A percentile compares a stretch with the other conserved stretches of the same genome.
Evolutionary conservation across 2,797 vertebrate species (phyloP).

Genomic region (Peromyscus attwateri): DNA sequence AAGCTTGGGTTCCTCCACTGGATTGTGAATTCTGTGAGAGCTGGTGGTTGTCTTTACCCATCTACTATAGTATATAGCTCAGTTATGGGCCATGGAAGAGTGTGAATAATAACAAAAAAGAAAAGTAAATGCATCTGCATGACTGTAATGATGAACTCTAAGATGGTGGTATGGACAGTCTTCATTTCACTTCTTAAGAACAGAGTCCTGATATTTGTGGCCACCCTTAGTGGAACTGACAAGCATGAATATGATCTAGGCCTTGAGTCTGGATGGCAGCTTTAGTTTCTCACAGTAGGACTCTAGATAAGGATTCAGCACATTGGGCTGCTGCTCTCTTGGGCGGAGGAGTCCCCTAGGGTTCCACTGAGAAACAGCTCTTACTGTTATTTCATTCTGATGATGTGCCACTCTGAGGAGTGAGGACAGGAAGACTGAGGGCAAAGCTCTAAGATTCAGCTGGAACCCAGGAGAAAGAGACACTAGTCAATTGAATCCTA

Average conservation of each 20-base stretch:
- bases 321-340: accelerated
- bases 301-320: not conserved
- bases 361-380: not conserved
- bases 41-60: not conserved
- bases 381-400: not conserved
- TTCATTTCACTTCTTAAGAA: not conserved
- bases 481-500: not conserved
- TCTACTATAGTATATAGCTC: not conserved
- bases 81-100: not conserved
- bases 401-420: not conserved
- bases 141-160: not conserved
- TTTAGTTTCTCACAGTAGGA: not conserved
- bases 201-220: not conserved
- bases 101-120: not conserved
- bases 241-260: not conserved
- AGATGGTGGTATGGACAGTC: not conserved
- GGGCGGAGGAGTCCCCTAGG: not conserved
- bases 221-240: not conserved
- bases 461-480: not conserved
- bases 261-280: not conserved
- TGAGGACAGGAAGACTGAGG: not conserved
- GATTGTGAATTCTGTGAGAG: not conserved
- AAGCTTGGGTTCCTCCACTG: not conserved
- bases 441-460: not conserved
- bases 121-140: not conserved